These are phyloP conservation scores for Dicentrarchus labrax DNA, from an alignment of 2,113 vertebrate genomes.

Conservation along the genomic window DNA sequence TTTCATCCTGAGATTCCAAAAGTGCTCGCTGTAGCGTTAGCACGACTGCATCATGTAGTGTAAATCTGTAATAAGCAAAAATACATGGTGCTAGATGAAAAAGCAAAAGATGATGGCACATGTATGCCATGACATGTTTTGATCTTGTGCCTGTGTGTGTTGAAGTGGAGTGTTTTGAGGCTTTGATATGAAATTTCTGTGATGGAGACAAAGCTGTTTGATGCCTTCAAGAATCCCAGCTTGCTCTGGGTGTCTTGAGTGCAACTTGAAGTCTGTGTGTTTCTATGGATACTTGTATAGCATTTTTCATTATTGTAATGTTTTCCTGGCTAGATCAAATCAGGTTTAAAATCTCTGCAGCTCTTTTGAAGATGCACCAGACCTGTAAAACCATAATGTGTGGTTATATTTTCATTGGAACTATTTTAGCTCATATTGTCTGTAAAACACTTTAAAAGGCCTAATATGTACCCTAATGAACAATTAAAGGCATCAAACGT, in stretches of 20 bases:
- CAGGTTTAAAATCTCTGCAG: background rate
- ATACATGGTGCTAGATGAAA: background rate
- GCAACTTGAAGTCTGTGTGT: background rate
- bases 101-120: constrained; percentile 4
- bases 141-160: constrained; percentile 16
- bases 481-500: background rate
- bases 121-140: constrained; percentile 18
- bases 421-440: background rate
- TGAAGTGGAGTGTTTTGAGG: constrained; percentile 21
- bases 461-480: background rate
- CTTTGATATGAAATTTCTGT: constrained; percentile 54
- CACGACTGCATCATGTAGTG: background rate
- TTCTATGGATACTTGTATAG: background rate
- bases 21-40: background rate
- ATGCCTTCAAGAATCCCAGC: constrained; percentile 26
- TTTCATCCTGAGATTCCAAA: constrained; percentile 19
- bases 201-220: constrained; percentile 44
- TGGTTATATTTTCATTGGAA: background rate
- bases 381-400: background rate
- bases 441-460: background rate
- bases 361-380: background rate
- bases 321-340: background rate
- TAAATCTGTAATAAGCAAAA: constrained; percentile 11
- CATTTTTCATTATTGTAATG: background rate
- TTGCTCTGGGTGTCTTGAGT: constrained; percentile 4